Evolutionary conservation across 2,113 vertebrate species (phyloP).

Genomic region (Poeciliopsis retropinna): DNA sequence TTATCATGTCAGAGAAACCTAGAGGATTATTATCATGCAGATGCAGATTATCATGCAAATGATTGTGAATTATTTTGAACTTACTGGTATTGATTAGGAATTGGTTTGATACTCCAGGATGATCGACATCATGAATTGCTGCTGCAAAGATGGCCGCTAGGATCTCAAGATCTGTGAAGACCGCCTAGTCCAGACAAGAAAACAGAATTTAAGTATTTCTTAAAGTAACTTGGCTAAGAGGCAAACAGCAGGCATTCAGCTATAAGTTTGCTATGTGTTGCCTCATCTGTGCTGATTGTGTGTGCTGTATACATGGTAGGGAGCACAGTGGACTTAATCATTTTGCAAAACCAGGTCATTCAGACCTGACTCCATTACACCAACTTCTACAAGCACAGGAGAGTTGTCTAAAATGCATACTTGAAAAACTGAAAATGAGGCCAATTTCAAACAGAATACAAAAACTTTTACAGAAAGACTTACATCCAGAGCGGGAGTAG

Average conservation of each 20-base stretch:
- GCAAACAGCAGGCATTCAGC: not conserved
- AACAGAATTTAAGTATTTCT: not conserved
- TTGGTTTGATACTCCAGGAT: constrained; percentile 98
- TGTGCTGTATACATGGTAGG: not conserved
- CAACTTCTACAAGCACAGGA: no score
- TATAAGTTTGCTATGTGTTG: not conserved
- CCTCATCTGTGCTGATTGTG: not conserved
- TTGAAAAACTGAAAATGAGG: not conserved
- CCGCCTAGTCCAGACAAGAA: constrained; percentile 81
- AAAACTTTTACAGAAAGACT: constrained; percentile 54
- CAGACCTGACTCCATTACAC: no score
- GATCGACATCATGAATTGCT: constrained; percentile 98
- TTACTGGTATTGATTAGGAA: constrained; percentile 99
- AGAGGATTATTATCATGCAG: no score
- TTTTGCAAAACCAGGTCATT: not conserved
- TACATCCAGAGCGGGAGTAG: constrained; percentile 95
- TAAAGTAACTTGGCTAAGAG: not conserved
- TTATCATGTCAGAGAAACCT: not conserved
- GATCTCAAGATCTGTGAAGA: constrained; percentile 98
- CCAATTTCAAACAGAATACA: not conserved
- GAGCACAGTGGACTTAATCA: not conserved
- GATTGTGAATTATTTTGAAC: constrained; percentile 37
- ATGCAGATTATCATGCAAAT: no score
- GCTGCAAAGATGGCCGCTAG: constrained; percentile 97
- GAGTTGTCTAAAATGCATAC: not conserved